These are phyloP conservation scores for Plemyria rubiginata DNA, from an alignment of 2,888 invertebrate genomes.

Conservation along the genomic window DNA sequence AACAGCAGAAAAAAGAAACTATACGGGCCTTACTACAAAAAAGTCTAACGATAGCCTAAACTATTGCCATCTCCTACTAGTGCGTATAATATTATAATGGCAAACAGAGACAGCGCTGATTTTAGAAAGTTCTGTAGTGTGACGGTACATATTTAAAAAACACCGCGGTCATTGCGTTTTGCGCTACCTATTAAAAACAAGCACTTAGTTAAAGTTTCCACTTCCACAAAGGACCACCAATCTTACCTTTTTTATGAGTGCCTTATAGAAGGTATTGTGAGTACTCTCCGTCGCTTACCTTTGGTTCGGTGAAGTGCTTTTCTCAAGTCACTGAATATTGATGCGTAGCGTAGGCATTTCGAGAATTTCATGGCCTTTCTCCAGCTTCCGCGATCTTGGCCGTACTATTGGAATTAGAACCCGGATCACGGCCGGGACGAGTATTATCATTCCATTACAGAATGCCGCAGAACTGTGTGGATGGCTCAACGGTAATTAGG, in stretches of 20 bases:
- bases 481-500: constrained; percentile 61
- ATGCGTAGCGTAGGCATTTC: constrained; percentile 11
- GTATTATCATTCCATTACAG: constrained; percentile 73
- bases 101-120: too few species aligned
- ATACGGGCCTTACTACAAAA: too few species aligned
- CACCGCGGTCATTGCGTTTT: too few species aligned
- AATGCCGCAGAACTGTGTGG: constrained; percentile 51
- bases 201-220: neutral
- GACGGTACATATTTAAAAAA: too few species aligned
- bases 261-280: neutral
- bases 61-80: too few species aligned
- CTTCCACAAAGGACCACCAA: neutral
- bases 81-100: too few species aligned
- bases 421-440: constrained; percentile 60
- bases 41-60: too few species aligned
- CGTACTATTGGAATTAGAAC: constrained; percentile 48
- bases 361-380: constrained; percentile 10
- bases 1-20: too few species aligned
- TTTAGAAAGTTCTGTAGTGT: too few species aligned
- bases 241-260: constrained; percentile 1
- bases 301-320: constrained; percentile 1
- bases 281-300: constrained; percentile 1
- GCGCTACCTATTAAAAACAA: neutral
- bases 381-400: constrained; percentile 21
- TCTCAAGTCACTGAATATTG: constrained; percentile 18